phyloP scores from a whole-genome alignment of 1,140 invertebrate species.

The Cryptotermes secundus region DNA sequence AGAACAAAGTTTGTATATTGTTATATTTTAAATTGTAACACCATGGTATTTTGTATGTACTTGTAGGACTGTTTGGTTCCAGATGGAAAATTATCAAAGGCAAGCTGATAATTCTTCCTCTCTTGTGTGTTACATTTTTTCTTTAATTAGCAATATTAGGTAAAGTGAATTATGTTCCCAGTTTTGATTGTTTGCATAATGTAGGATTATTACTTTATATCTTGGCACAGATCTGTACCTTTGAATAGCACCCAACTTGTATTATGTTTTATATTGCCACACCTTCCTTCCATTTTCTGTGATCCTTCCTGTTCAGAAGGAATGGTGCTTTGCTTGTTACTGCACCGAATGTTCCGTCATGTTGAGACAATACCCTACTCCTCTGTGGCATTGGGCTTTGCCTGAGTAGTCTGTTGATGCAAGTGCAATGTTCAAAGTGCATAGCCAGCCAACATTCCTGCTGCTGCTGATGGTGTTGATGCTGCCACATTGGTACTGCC shows the following conservation, averaged over 20 bases:
- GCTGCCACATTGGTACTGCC: background rate
- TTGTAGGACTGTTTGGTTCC: conserved; percentile 38
- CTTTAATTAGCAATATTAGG: conserved; percentile 27
- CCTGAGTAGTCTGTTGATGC: background rate
- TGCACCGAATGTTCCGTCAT: conserved; percentile 29
- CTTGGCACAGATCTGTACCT: background rate
- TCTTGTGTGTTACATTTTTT: conserved; percentile 28
- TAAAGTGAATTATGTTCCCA: conserved; percentile 27
- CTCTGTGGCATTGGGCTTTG: background rate
- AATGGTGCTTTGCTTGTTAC: conserved; percentile 31
- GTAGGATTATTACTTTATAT: conserved; percentile 19
- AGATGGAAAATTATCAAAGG: conserved; percentile 37
- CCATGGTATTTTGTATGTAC: conserved; percentile 34
- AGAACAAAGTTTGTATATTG: background rate
- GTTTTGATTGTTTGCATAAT: conserved; percentile 29
- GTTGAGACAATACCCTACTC: too few species aligned
- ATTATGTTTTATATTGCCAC: background rate
- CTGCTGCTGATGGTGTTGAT: background rate
- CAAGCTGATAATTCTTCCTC: conserved; percentile 36
- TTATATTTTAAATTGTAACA: conserved; percentile 23
- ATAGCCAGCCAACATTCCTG: conserved; percentile 1
- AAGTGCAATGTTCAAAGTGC: background rate
- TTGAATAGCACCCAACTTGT: conserved; percentile 26
- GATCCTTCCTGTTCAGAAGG: background rate
- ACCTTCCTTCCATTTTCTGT: background rate